Percentiles rank a stretch among this genome's conserved stretches.
Conservation (phyloP, 2,888 invertebrate genomes). For the Campoplex nolae region DNA sequence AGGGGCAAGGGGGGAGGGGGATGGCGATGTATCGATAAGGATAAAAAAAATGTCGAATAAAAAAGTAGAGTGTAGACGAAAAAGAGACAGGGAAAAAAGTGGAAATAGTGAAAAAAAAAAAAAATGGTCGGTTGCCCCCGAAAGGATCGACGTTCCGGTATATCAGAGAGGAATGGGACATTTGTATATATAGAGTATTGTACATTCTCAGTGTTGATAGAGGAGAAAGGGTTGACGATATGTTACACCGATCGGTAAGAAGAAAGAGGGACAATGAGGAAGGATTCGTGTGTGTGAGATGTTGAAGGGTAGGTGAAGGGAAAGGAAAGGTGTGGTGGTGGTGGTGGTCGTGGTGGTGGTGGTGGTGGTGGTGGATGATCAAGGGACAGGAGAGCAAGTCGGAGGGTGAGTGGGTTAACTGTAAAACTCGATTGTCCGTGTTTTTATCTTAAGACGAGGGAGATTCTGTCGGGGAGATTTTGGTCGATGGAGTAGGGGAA, state of each 20-base stretch:
- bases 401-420: slow-evolving; percentile 81
- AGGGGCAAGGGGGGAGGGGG: background rate
- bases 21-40: slow-evolving; percentile 71
- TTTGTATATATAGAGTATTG: slow-evolving; percentile 22
- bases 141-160: slow-evolving; percentile 78
- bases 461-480: slow-evolving; percentile 70
- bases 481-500: slow-evolving; percentile 44
- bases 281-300: slow-evolving; percentile 52
- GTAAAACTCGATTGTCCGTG: slow-evolving; percentile 83
- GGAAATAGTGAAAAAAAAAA: slow-evolving; percentile 64
- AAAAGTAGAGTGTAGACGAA: slow-evolving; percentile 68
- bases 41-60: slow-evolving; percentile 55
- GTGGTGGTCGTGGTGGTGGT: slow-evolving; percentile 37
- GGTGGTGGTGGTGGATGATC: slow-evolving; percentile 52
- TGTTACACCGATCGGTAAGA: slow-evolving; percentile 64
- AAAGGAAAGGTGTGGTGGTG: slow-evolving; percentile 3
- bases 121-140: slow-evolving; percentile 78
- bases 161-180: slow-evolving; percentile 40
- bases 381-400: slow-evolving; percentile 69
- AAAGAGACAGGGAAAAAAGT: slow-evolving; percentile 68
- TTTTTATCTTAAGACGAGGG: slow-evolving; percentile 83
- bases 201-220: slow-evolving; percentile 44
- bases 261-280: slow-evolving; percentile 57
- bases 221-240: slow-evolving; percentile 62
- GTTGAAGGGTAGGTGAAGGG: slow-evolving; percentile 40